phyloP scores from a whole-genome alignment of 2,113 vertebrate species.

The Odocoileus virginianus region DNA sequence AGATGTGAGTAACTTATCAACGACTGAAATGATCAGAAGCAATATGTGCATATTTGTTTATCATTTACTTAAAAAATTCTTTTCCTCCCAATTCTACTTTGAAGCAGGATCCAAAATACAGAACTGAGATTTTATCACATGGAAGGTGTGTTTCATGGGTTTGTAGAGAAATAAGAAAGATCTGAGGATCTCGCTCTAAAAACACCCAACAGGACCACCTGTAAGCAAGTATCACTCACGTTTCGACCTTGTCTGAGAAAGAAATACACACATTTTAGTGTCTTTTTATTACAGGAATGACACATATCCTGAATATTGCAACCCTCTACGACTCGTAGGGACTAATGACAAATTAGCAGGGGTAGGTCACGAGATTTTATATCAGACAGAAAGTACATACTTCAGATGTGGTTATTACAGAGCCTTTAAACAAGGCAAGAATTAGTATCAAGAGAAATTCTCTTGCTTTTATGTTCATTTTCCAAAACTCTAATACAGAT shows the following conservation, averaged over 20 bases:
- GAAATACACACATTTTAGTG: neutral
- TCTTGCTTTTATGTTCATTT: neutral
- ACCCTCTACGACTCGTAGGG: rapidly evolving
- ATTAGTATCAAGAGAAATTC: neutral
- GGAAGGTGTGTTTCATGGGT: neutral
- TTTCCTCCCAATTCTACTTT: neutral
- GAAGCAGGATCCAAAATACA: neutral
- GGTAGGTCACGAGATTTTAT: neutral
- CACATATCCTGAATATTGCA: neutral
- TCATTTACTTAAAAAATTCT: neutral
- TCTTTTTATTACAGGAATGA: neutral
- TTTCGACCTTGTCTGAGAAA: neutral
- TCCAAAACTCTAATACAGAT: neutral
- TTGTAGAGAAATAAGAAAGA: neutral
- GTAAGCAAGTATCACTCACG: neutral
- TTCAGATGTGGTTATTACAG: neutral
- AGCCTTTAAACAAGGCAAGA: neutral
- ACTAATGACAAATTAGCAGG: neutral
- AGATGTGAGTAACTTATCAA: neutral
- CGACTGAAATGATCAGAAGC: neutral
- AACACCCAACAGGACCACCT: neutral
- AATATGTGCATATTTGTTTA: neutral
- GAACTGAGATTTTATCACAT: neutral
- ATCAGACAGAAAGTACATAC: neutral
- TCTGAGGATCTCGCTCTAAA: neutral